Percentiles rank a stretch among this genome's conserved stretches.
Conservation (phyloP, 2,113 vertebrate genomes). For the Globicephala melas region DNA sequence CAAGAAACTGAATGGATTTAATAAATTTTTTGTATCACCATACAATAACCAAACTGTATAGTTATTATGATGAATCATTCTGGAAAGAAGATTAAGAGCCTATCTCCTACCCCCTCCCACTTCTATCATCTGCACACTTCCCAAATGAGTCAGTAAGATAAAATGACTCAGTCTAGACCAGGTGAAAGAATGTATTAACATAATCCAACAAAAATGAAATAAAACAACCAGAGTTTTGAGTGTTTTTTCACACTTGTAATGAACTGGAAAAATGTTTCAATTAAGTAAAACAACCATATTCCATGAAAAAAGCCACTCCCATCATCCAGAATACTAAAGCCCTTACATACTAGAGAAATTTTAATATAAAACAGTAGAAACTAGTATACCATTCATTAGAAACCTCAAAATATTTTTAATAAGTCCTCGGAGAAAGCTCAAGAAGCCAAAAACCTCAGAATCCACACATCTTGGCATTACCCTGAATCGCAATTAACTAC, state of each 20-base stretch:
- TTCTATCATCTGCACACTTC: conserved; percentile 29
- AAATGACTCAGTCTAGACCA: conserved; percentile 36
- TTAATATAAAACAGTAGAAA: conserved; percentile 61
- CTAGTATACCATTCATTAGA: conserved; percentile 47
- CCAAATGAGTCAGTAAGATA: conserved; percentile 40
- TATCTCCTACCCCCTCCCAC: neutral
- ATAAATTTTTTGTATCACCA: neutral
- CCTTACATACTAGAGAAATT: conserved; percentile 49
- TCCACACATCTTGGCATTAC: conserved; percentile 35
- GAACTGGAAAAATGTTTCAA: conserved; percentile 46
- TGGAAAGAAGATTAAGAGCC: neutral
- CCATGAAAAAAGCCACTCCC: conserved; percentile 8
- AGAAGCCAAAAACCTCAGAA: conserved; percentile 45
- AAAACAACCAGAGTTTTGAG: conserved; percentile 50
- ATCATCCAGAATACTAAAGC: conserved; percentile 50
- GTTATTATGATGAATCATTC: neutral
- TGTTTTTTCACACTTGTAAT: conserved; percentile 55
- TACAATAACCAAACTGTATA: neutral
- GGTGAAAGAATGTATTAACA: conserved; percentile 46
- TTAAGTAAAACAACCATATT: conserved; percentile 44
- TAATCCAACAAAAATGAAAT: conserved; percentile 55
- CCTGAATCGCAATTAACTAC: conserved; percentile 55
- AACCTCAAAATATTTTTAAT: conserved; percentile 33
- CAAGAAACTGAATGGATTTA: neutral
- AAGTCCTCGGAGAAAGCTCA: conserved; percentile 51